Percentiles rank a stretch among this genome's conserved stretches.
These are phyloP conservation scores for Phenganax stokvisi DNA, from an alignment of 92 coral and sea anemone species.

Conservation along the genomic window DNA sequence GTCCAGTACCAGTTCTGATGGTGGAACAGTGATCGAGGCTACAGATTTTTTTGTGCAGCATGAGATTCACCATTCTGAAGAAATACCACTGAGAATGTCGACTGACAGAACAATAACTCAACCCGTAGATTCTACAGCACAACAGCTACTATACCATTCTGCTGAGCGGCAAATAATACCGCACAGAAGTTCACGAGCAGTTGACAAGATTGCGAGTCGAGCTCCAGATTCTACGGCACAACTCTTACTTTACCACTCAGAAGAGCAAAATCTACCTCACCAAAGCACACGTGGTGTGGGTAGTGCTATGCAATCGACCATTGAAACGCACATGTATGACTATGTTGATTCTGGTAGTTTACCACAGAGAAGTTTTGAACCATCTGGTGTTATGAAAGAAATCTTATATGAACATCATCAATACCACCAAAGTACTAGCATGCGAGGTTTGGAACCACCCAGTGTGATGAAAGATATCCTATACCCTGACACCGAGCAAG, in stretches of 20 bases:
- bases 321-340: not conserved
- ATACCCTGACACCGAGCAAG: slow-evolving; percentile 14
- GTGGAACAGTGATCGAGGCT: not conserved
- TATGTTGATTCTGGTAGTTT: not conserved
- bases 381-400: not conserved
- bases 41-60: not conserved
- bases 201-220: not conserved
- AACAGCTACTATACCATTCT: slow-evolving; percentile 3
- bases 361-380: not conserved
- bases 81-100: not conserved
- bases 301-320: slow-evolving; percentile 1
- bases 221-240: slow-evolving; percentile 49
- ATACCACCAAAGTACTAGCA: not conserved
- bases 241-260: slow-evolving; percentile 43
- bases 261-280: not conserved
- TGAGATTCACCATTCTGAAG: not conserved
- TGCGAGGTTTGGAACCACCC: slow-evolving; percentile 4
- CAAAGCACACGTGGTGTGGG: not conserved
- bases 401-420: not conserved
- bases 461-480: slow-evolving; percentile 7
- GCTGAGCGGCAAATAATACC: not conserved
- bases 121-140: not conserved
- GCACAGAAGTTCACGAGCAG: not conserved
- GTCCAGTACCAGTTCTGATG: not conserved
- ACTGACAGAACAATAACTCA: not conserved